Evolutionary conservation across 2,797 vertebrate species (phyloP), one percentile per base, ranked within the genome.

Genomic region (Halcyon badia): DNA sequence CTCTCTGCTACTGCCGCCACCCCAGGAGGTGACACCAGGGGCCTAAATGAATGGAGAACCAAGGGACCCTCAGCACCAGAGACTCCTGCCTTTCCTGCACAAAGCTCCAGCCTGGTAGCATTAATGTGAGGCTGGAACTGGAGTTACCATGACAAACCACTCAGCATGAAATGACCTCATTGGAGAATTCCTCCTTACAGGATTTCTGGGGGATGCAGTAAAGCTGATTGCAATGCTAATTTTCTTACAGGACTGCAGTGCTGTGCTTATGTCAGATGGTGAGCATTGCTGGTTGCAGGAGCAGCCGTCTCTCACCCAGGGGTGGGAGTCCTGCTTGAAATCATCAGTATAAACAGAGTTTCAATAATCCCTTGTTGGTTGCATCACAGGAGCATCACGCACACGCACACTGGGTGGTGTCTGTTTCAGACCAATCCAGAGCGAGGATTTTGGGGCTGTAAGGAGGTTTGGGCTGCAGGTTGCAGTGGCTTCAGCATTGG

Each of bases 321-420:
- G 58, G 56, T 77, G 6, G 49, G 18, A 92, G 71, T 88, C 35
- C 44, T 54, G n/a, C 33, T 75, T 57, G 19, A 81, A 57, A n/a
- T 35, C 44, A 69, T 49, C 24, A 71, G 17, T 52, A 31, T 61
- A 81, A 85, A 33, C 1, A 73, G 11, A 6, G 37, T 71, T 80
- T 83, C 48, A 42, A 9, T 61, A 70, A 51, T 79, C 26, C 12
- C 12, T 26, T 7, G 65, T 2, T 76, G 35, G 41, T 30, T 91
- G 44, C 42, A 61, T 46, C 58, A 57, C 49, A 56, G 39, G 30
- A 82, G 11, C 22, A 30, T 21, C 2, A 10, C 2, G 3, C 14
- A 11, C n/a, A 25, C 6, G 30, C 35, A n/a, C 30, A 44, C 37
- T 56, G 52, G 10, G 18, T n/a, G 30, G 52, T 0, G 0, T 64